phyloP scores from a whole-genome alignment of 2,888 invertebrate species.

The Sepioteuthis lessoniana region DNA sequence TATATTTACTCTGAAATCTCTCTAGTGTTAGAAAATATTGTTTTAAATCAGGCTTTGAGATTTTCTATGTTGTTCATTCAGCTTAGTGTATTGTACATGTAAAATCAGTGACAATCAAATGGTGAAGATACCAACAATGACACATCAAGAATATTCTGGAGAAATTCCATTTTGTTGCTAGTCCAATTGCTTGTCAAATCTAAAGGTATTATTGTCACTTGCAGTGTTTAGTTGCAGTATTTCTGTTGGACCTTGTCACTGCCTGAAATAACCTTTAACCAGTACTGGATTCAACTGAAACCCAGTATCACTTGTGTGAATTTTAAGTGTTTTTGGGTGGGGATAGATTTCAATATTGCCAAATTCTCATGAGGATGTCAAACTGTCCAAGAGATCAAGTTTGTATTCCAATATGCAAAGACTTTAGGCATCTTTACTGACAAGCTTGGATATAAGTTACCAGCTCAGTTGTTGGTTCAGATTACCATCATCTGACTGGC shows the following conservation, averaged over 20 bases:
- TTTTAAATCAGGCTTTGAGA: too few species aligned
- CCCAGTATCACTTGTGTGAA: slow-evolving; percentile 2
- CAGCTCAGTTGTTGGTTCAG: background rate
- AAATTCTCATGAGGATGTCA: background rate
- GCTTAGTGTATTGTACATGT: background rate
- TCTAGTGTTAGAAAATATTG: too few species aligned
- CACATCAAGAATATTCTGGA: background rate
- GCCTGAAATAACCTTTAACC: slow-evolving; percentile 21
- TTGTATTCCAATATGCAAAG: background rate
- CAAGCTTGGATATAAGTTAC: slow-evolving; percentile 16
- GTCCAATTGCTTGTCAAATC: slow-evolving; percentile 10
- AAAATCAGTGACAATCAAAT: background rate
- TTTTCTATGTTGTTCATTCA: too few species aligned
- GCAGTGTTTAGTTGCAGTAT: slow-evolving; percentile 4
- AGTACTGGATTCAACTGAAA: background rate
- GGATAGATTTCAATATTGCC: background rate
- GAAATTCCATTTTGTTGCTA: background rate
- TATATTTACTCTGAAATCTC: too few species aligned
- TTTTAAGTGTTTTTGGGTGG: background rate
- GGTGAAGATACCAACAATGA: background rate
- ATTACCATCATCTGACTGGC: background rate
- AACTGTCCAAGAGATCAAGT: slow-evolving; percentile 23
- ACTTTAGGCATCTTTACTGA: background rate
- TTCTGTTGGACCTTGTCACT: background rate
- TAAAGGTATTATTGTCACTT: background rate